These are phyloP conservation scores for Thymelicus sylvestris DNA, from an alignment of 2,888 invertebrate species.

Conservation along the genomic window DNA sequence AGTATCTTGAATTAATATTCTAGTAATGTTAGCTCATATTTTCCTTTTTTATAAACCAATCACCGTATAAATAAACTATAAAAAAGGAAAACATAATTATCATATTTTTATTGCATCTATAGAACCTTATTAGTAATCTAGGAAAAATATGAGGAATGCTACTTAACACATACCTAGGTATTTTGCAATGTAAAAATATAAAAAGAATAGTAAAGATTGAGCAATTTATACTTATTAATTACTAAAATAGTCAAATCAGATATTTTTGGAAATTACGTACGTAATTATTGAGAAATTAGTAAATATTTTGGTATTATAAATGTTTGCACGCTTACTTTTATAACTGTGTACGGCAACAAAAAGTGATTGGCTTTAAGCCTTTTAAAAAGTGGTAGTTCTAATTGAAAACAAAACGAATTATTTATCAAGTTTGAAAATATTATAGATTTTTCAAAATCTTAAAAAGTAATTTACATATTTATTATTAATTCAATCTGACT, in stretches of 20 bases:
- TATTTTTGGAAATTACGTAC: neutral
- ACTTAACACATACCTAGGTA: neutral
- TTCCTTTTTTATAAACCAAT: constrained; percentile 6
- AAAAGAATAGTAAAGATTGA: neutral
- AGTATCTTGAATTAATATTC: neutral
- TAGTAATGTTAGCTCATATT: neutral
- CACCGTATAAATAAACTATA: constrained; percentile 6
- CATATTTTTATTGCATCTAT: neutral
- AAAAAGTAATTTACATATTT: no score
- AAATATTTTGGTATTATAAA: no score
- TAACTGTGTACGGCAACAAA: no score
- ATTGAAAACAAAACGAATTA: no score
- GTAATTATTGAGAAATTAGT: no score
- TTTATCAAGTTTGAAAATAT: no score
- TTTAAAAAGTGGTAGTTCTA: no score
- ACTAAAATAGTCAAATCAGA: neutral
- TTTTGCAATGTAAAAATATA: neutral
- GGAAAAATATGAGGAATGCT: constrained; percentile 1
- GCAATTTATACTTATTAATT: neutral
- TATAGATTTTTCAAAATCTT: no score
- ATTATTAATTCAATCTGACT: neutral
- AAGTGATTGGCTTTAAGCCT: no score
- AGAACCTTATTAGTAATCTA: neutral
- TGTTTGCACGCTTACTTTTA: no score
- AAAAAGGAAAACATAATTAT: constrained; percentile 7